Evolutionary conservation across 2,888 invertebrate species (phyloP).

Genomic region (Tetragonisca angustula): DNA sequence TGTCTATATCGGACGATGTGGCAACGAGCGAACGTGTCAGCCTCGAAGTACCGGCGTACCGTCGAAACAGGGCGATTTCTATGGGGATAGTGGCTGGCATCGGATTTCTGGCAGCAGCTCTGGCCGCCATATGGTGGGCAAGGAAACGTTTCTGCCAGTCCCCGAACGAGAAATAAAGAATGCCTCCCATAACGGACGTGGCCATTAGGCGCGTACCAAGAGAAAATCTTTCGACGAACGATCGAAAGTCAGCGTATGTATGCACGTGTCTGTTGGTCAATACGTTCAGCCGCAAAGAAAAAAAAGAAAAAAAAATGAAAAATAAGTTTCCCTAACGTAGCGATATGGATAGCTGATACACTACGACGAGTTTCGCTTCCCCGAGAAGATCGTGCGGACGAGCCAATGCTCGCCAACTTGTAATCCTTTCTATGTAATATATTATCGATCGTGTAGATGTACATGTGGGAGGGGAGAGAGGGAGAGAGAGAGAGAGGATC

Average conservation of each 20-base stretch:
- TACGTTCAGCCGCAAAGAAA: no score
- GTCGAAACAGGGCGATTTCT: constrained; percentile 89
- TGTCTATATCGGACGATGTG: constrained; percentile 87
- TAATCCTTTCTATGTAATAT: constrained; percentile 22
- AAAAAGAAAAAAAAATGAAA: no score
- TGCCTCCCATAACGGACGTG: not conserved
- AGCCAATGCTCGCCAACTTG: constrained; percentile 5
- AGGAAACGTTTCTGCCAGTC: constrained; percentile 83
- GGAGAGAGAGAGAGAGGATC: not conserved
- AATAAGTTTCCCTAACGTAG: constrained; percentile 25
- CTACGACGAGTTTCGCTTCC: constrained; percentile 1
- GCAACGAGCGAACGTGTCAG: constrained; percentile 87
- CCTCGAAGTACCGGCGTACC: constrained; percentile 89
- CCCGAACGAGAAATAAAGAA: constrained; percentile 71
- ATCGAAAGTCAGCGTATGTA: not conserved
- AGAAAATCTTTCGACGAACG: not conserved
- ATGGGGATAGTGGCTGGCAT: constrained; percentile 90
- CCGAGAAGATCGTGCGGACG: not conserved
- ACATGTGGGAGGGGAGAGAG: not conserved
- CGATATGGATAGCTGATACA: constrained; percentile 26
- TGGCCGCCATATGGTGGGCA: constrained; percentile 87
- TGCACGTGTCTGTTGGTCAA: not conserved
- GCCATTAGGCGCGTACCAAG: not conserved
- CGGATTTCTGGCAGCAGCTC: constrained; percentile 88
- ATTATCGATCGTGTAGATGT: constrained; percentile 24